Evolutionary conservation across 1,140 invertebrate species (phyloP).

Genomic region (Chrysomallon squamiferum): DNA sequence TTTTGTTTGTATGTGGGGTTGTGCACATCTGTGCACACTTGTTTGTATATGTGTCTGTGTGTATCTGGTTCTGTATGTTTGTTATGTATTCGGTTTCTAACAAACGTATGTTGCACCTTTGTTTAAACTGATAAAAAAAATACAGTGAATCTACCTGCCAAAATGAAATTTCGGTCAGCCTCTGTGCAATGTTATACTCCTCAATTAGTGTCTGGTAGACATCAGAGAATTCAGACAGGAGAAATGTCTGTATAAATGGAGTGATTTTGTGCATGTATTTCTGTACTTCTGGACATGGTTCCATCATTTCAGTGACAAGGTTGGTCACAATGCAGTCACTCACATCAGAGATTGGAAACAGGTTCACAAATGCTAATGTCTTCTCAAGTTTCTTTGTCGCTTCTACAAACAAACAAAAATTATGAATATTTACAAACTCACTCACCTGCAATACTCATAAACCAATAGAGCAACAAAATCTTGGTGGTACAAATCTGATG

Average conservation of each 20-base stretch:
- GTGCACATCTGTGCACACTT: too few species aligned
- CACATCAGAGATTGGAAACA: constrained; percentile 37
- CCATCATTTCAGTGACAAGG: constrained; percentile 35
- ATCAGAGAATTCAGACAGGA: constrained; percentile 30
- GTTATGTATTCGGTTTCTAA: too few species aligned
- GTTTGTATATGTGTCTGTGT: too few species aligned
- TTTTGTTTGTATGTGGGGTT: too few species aligned
- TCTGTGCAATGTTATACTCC: constrained; percentile 23
- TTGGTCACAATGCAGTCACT: constrained; percentile 33
- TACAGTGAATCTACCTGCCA: constrained; percentile 43
- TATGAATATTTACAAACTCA: too few species aligned
- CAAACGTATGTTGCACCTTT: too few species aligned
- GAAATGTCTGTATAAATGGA: constrained; percentile 42
- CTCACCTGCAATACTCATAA: too few species aligned
- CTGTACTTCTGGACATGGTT: constrained; percentile 43
- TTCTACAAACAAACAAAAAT: neutral
- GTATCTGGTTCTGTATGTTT: too few species aligned
- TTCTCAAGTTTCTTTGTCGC: constrained; percentile 10
- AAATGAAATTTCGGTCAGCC: constrained; percentile 38
- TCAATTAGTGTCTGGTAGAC: constrained; percentile 32
- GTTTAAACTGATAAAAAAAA: too few species aligned
- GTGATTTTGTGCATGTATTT: constrained; percentile 40
- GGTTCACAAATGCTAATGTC: constrained; percentile 32
- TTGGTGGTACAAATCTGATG: too few species aligned
- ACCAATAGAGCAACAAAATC: too few species aligned